Evolutionary conservation across 2,888 invertebrate species (phyloP).

Genomic region (Dugesia japonica): DNA sequence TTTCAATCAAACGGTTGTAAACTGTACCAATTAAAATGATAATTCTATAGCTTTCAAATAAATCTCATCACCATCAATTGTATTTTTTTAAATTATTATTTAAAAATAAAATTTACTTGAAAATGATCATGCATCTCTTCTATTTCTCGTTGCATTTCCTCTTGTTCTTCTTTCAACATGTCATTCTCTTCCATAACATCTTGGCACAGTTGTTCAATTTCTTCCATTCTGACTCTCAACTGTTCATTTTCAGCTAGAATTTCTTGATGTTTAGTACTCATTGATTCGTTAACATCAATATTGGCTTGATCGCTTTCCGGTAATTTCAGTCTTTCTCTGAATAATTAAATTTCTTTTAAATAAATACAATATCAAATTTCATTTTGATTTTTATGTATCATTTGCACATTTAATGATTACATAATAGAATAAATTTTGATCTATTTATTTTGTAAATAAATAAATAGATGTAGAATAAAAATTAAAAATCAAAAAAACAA

Average conservation of each 20-base stretch:
- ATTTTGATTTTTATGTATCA: background rate
- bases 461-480: no score
- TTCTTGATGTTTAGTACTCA: conserved; percentile 16
- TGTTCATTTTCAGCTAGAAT: background rate
- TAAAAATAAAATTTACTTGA: conserved; percentile 53
- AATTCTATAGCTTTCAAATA: no score
- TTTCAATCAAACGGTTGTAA: no score
- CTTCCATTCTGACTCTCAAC: conserved; percentile 49
- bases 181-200: conserved; percentile 88
- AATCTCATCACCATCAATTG: no score
- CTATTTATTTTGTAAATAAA: background rate
- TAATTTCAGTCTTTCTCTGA: conserved; percentile 34
- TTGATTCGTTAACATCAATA: background rate
- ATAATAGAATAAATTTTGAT: background rate
- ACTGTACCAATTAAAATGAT: no score
- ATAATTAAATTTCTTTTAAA: no score
- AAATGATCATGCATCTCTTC: conserved; percentile 84
- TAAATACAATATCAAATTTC: background rate
- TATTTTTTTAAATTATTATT: no score
- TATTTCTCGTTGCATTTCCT: conserved; percentile 84
- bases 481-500: background rate
- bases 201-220: conserved; percentile 76
- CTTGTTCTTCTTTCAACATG: conserved; percentile 74
- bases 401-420: background rate
- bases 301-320: conserved; percentile 34